phyloP scores from a whole-genome alignment of 1,140 invertebrate genomes.

The Pararge aegeria region DNA sequence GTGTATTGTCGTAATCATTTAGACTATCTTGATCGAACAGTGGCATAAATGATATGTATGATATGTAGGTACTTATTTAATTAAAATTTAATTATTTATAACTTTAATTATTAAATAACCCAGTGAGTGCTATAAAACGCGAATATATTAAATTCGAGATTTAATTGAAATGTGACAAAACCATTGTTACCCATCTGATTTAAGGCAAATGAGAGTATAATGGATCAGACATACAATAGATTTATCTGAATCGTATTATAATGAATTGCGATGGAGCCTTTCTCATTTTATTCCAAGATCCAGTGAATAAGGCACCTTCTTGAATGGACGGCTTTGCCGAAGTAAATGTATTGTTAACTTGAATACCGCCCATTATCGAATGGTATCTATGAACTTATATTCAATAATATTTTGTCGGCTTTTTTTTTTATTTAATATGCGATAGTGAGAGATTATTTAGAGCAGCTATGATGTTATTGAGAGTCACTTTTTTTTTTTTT shows the following conservation, averaged over 20 bases:
- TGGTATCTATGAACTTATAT: constrained; percentile 20
- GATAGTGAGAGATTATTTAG: no score
- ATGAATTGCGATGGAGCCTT: constrained; percentile 59
- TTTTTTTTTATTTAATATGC: no score
- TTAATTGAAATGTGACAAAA: constrained; percentile 23
- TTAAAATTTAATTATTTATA: no score
- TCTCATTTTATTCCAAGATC: constrained; percentile 52
- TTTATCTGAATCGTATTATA: constrained; percentile 54
- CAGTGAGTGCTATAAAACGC: no score
- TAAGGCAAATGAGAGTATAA: constrained; percentile 58
- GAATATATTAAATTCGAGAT: no score
- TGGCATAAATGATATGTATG: no score
- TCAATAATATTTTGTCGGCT: no score
- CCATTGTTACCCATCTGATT: constrained; percentile 28
- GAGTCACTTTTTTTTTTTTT: no score
- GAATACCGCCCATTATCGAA: constrained; percentile 57
- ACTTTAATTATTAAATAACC: no score
- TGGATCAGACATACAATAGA: constrained; percentile 52
- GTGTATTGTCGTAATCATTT: no score
- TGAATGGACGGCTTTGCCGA: constrained; percentile 56
- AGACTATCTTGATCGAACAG: no score
- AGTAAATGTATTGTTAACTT: constrained; percentile 52
- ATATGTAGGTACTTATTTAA: not conserved
- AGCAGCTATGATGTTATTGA: no score
- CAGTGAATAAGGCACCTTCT: constrained; percentile 53